Base-by-base conservation (phyloP, 2,888 invertebrate genomes). In the Drosophila acutilabella region DNA sequence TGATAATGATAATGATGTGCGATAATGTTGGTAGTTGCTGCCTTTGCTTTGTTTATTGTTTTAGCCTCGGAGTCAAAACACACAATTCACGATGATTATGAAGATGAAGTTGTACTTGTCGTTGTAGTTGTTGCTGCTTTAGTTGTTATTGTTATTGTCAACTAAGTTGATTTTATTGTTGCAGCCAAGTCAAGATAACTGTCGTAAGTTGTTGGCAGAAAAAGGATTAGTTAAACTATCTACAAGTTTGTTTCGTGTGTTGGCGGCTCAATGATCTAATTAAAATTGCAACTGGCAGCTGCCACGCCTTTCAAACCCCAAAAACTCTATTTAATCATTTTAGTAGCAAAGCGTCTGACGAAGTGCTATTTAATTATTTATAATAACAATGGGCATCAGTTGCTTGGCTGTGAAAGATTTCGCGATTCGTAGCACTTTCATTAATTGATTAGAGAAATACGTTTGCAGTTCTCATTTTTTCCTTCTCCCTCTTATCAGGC, bases 1-100 rank as follows among this genome's bases (percentile, higher is more conserved):
- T 87, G 82, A 82, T 84, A 85, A 85, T 82, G 85, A 85, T 86
- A 85, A 86, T 85, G 84, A 85, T 84, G 85, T 86, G 85, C 87
- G 85, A 85, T 86, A 84, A 85, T 85, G 86, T 86, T 74, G 69
- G 70, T 80, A 62, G 86, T 73, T 79, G 64, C 57, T 57, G 57
- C 38, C 62, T 62, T 54, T 73, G 74, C 70, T 62, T 80, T 78
- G 80, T 74, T 80, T 81, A 74, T 80, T 71, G 81, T 81, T 65
- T 77, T 64, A 74, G 67, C 42, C 65, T 48, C 50, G 36, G 41
- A 42, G 65, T 40, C 71, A 71, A 67, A 67, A 65, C 48, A 67
- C 74, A 47, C 74, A 47, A 61, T 62, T 57, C 58, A 42, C 42
- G 50, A 51, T 53, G 47, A 70, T 70, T 45, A 57, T 61, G 41